phyloP scores from a whole-genome alignment of 2,797 vertebrate genomes.

The Acanthurus lineatus region DNA sequence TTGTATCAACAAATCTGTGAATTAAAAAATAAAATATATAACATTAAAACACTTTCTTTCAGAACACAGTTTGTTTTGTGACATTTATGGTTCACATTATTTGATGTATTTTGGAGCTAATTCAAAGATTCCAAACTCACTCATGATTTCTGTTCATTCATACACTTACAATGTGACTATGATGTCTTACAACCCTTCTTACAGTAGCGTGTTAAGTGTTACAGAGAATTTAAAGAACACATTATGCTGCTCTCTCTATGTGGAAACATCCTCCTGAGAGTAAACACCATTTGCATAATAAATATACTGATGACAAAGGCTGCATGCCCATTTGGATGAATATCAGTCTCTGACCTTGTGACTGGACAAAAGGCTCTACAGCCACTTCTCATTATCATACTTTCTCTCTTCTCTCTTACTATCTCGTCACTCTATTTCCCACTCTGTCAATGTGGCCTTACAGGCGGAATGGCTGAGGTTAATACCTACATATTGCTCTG shows the following conservation, averaged over 20 bases:
- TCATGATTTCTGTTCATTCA: background rate
- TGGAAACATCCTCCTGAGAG: slow-evolving; percentile 5
- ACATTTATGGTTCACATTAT: no score
- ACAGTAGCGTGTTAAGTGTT: background rate
- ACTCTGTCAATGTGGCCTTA: slow-evolving; percentile 18
- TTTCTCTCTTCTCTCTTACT: slow-evolving; percentile 5
- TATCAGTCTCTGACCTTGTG: slow-evolving; percentile 53
- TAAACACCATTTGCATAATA: slow-evolving; percentile 42
- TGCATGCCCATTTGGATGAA: slow-evolving; percentile 15
- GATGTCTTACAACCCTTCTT: background rate
- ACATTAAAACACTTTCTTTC: no score
- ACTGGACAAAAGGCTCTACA: slow-evolving; percentile 36
- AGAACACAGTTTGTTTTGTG: no score
- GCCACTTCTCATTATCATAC: slow-evolving; percentile 17
- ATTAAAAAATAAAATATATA: no score
- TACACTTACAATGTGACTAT: background rate
- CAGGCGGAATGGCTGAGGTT: slow-evolving; percentile 40
- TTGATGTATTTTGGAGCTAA: no score
- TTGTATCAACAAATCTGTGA: no score
- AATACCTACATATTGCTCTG: slow-evolving; percentile 47
- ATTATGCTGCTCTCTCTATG: slow-evolving; percentile 3
- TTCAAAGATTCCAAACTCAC: no score
- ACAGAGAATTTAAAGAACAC: slow-evolving; percentile 26
- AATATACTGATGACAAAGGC: slow-evolving; percentile 27
- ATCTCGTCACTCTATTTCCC: background rate